These are phyloP conservation scores for Andrena bicolor DNA, from an alignment of 2,888 invertebrate species.

Conservation along the genomic window DNA sequence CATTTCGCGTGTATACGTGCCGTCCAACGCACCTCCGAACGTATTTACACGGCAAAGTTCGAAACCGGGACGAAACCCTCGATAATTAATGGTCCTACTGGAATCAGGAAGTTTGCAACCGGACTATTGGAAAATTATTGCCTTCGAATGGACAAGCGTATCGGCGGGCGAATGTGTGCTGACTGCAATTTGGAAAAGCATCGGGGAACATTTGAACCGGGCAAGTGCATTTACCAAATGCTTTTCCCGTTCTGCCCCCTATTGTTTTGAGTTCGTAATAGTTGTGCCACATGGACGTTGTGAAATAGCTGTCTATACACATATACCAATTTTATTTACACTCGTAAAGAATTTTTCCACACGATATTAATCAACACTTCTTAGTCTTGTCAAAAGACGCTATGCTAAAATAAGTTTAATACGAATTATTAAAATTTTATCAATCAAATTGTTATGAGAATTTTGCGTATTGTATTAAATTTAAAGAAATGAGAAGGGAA, in stretches of 20 bases:
- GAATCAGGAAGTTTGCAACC: slow-evolving; percentile 71
- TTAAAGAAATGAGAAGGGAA: no score
- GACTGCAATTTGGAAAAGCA: slow-evolving; percentile 46
- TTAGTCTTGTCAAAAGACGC: no score
- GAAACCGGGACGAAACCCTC: slow-evolving; percentile 66
- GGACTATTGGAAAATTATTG: slow-evolving; percentile 72
- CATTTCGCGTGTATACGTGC: slow-evolving; percentile 42
- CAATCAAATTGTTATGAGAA: no score
- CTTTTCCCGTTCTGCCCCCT: slow-evolving; percentile 8
- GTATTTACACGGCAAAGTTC: slow-evolving; percentile 65
- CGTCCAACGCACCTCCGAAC: slow-evolving; percentile 53
- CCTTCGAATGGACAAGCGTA: slow-evolving; percentile 49
- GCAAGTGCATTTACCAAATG: slow-evolving; percentile 25
- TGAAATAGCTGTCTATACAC: neutral
- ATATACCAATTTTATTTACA: no score
- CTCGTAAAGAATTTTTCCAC: no score
- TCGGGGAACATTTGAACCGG: slow-evolving; percentile 20
- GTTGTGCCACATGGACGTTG: slow-evolving; percentile 2
- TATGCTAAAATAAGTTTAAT: no score
- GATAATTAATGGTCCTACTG: slow-evolving; percentile 72
- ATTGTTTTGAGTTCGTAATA: neutral
- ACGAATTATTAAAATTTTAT: no score
- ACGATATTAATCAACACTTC: no score
- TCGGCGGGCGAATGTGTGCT: slow-evolving; percentile 30
- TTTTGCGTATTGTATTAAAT: no score